Evolutionary conservation across 2,888 invertebrate genomes (phyloP), one percentile per base, ranked within the genome.

Genomic region (Cheilosia vernalis): DNA sequence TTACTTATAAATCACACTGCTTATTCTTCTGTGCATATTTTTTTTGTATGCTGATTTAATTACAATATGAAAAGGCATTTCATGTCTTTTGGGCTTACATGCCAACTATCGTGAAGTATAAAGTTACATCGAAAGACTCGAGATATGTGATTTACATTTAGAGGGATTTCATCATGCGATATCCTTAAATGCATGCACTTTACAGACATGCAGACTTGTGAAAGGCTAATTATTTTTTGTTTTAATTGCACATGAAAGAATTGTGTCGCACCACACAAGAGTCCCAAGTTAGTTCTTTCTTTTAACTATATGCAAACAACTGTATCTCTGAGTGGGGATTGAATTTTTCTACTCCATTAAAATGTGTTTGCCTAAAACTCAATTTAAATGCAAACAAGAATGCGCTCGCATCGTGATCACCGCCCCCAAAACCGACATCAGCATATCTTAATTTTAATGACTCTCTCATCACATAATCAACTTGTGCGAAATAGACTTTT

Each of bases 401-500:
- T 13, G 10, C 13, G 13, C 13, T 37, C 17, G 7, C 49, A 21
- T 49, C 49, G 1, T 44, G 17, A 44, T 21, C 19, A 9, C 24
- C 49, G 9, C 21, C 21, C 13, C 44, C 17, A 21, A 66, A 67
- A 66, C 66, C 67, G 44, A 69, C 64, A 84, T 84, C 81, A 72
- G 81, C 80, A 85, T 81, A 85, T 85, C 80, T 85, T 85, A 80
- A 77, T 72, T 85, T 81, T 66, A 80, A 85, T 80, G 76, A 67
- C 80, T 81, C 63, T 81, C 63, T 81, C 85, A 81, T 81, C 85
- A 66, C 61, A 85, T 81, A 72, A 85, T 85, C 61, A 77, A 85
- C 53, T 80, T 85, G 69, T 61, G 60, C 66, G 44, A 67, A 37
- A 19, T n/a, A 51, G 24, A 44, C 27, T 42, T 42, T 7, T 49